These are phyloP conservation scores for Lepisosteus oculatus DNA, from an alignment of 2,113 vertebrate species.

Conservation along the genomic window DNA sequence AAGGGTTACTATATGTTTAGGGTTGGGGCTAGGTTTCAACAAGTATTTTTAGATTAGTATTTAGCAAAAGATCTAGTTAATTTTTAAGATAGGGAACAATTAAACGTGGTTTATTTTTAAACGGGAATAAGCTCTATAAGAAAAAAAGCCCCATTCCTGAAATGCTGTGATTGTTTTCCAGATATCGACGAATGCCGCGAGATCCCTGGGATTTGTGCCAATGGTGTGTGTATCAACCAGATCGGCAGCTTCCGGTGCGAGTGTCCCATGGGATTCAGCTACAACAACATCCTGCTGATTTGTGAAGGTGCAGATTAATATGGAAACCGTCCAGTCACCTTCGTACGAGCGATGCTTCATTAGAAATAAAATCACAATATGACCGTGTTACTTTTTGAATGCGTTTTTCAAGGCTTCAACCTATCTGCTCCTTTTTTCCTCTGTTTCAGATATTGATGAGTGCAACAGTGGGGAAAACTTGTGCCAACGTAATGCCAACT, in stretches of 20 bases:
- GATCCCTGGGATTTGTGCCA: constrained; percentile 83
- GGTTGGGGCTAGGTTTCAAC: too few relatives aligned
- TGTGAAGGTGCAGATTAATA: constrained; percentile 75
- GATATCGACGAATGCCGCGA: constrained; percentile 91
- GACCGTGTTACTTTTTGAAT: too few relatives aligned
- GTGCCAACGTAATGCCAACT: constrained; percentile 84
- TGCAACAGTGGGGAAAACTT: constrained; percentile 81
- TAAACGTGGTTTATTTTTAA: too few relatives aligned
- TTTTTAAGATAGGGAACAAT: too few relatives aligned
- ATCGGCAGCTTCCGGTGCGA: constrained; percentile 91
- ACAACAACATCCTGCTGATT: constrained; percentile 84
- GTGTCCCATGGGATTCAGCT: constrained; percentile 87
- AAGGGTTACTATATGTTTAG: too few relatives aligned
- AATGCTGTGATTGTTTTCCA: constrained; percentile 36
- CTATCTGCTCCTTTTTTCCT: neutral
- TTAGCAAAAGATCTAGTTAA: too few relatives aligned
- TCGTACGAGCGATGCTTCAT: neutral
- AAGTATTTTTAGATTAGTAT: too few relatives aligned
- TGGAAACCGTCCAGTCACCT: neutral
- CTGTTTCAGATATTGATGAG: constrained; percentile 79
- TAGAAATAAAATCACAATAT: too few relatives aligned
- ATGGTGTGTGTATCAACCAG: constrained; percentile 88
- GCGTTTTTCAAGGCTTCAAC: neutral
- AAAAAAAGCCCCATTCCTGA: too few relatives aligned
- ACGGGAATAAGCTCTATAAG: too few relatives aligned